Evolutionary conservation across 1,140 invertebrate species (phyloP), one percentile per base, ranked within the genome.

Genomic region (Acarapis woodi): DNA sequence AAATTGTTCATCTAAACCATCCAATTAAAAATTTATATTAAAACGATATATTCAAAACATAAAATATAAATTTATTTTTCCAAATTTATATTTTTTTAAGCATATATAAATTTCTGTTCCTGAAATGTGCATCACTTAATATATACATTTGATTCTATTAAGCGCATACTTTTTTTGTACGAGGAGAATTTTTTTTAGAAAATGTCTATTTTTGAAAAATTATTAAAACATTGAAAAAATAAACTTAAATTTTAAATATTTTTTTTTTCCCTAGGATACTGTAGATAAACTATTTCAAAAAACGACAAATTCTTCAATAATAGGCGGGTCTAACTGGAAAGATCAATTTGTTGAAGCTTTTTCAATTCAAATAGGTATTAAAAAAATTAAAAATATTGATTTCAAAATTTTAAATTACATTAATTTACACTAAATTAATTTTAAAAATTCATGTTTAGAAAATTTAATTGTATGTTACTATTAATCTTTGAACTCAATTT

Each of bases 301-400:
- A 50, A 82, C 83, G 19, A 93, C 93, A 55, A 74, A 78, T 18
- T 85, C 82, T 5, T 64, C 88, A 42, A 66, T 88, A 32, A 73
- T 94, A 32, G 85, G 87, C 22, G 88, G 87, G 14, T 85, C 78
- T 12, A 87, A 83, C 0, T 97, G 90, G 90, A 82, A 75, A 56
- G 88, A 97, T 55, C 88, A 97, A 58, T 96, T 97, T 53, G 63
- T 78, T 46, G 87, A 93, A 57, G 90, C 87, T 8, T 59, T 96
- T 38, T 87, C 80, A 3, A 83, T 96, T 16, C 83, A 71, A 49
- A 66, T 80, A 52, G 85, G 85, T 70, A n/a, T n/a, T 59, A 55
- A 50, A 19, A 28, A 32, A 19, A 34, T 12, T 23, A 23, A 19
- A 25, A 23, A 23, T 10, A 38, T 21, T 37, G 29, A 26, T n/a